Percentiles rank a stretch among this genome's conserved stretches.
These are phyloP conservation scores for Alosa sapidissima DNA, from an alignment of 2,797 vertebrate genomes.

Conservation along the genomic window DNA sequence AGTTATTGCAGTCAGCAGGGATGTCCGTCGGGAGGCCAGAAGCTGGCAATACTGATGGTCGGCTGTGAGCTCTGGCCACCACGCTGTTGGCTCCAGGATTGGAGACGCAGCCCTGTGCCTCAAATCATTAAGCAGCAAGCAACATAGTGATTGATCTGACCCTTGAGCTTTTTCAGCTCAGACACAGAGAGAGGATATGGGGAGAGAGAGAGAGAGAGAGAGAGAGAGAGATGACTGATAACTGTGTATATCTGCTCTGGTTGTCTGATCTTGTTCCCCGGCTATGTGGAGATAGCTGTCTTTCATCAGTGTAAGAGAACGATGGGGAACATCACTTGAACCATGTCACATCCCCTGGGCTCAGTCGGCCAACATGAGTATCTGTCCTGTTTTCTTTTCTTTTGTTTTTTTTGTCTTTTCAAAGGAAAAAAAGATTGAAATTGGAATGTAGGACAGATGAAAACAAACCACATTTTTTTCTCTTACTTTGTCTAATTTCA, in stretches of 20 bases:
- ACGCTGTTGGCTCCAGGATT: neutral
- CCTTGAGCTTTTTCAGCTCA: conserved; percentile 9
- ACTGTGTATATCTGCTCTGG: conserved; percentile 21
- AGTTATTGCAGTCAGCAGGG: neutral
- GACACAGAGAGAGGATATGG: neutral
- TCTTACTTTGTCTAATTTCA: neutral
- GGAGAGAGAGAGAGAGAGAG: conserved; percentile 19
- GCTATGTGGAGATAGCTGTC: conserved; percentile 46
- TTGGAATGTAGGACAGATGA: neutral
- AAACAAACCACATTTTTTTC: neutral
- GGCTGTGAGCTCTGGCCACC: neutral
- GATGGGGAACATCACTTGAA: conserved; percentile 21
- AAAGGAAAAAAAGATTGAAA: neutral
- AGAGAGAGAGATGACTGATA: conserved; percentile 28
- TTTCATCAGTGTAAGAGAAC: conserved; percentile 52
- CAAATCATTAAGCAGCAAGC: conserved; percentile 43
- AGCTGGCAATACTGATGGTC: neutral
- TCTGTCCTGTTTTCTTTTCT: neutral
- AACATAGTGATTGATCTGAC: conserved; percentile 42
- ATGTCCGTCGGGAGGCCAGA: conserved; percentile 1
- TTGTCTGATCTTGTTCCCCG: conserved; percentile 44
- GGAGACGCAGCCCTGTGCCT: conserved; percentile 35
- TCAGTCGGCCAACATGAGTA: neutral
- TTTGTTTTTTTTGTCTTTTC: neutral
- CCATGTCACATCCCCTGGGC: conserved; percentile 7